phyloP scores from a whole-genome alignment of 2,113 vertebrate species.

The Salvelinus sp. region DNA sequence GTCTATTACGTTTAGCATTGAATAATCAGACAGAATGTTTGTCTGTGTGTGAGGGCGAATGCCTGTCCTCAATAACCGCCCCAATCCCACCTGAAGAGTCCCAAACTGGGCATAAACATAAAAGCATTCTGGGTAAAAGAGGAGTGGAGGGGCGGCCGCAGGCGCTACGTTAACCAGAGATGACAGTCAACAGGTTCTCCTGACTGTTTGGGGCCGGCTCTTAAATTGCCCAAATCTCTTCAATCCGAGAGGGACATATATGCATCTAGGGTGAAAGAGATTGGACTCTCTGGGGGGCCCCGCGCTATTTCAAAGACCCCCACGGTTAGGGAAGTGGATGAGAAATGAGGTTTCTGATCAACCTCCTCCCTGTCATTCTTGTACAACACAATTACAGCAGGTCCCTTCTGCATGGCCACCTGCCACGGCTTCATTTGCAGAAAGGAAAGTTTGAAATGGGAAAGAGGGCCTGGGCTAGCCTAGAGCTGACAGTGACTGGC shows the following conservation, averaged over 20 bases:
- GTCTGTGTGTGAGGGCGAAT: background rate
- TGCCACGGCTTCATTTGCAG: background rate
- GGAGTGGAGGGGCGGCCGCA: conserved; percentile 31
- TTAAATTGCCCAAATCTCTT: conserved; percentile 17
- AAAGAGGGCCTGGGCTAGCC: too few relatives aligned
- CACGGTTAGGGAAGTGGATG: background rate
- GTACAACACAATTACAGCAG: conserved; percentile 17
- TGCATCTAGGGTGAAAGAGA: background rate
- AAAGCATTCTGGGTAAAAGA: too few relatives aligned
- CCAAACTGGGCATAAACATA: background rate
- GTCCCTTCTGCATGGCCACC: background rate
- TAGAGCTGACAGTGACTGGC: background rate
- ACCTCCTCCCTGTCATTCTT: background rate
- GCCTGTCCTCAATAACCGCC: background rate
- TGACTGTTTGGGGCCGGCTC: background rate
- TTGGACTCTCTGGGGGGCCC: background rate
- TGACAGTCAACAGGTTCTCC: conserved; percentile 33
- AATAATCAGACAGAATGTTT: background rate
- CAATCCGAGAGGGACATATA: background rate
- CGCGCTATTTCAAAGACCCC: background rate
- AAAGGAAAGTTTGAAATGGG: conserved; percentile 8
- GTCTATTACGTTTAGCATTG: background rate
- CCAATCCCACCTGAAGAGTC: background rate
- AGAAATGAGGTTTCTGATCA: background rate
- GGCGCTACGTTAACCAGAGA: conserved; percentile 24